Base-by-base conservation (phyloP, 35 echinoderm and acorn worm species). In the Amphiura filiformis region DNA sequence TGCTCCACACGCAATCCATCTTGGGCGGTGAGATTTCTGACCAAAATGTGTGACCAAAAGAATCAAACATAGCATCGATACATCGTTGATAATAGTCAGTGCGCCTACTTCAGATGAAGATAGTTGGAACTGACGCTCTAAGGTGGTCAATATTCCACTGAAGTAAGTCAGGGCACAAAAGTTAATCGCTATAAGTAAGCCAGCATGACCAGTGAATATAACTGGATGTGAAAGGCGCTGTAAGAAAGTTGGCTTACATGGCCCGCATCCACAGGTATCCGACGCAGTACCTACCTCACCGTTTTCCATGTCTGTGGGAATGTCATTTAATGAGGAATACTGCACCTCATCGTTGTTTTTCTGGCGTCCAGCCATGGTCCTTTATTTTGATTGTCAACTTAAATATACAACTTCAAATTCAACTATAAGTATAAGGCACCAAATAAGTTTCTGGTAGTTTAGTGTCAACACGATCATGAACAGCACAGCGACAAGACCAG, bases 71-170 rank as follows among this genome's bases (percentile, higher is more conserved):
- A 84, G 32, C 33, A 38, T 36, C 32, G 52, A 32, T 26, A 91
- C 57, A n/a, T 91, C 89, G 31, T 84, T 39, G 22, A 70, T 70
- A 3, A 91, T 81, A 23, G 81, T 84, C 39, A 91, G 12, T 13
- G 82, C 31, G 20, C 89, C 89, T 20, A 81, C 84, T 57, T 91
- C 81, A 18, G 81, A 52, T 38, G 81, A 84, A 65, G 57, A 64
- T 32, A 91, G 32, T 78, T 79, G 89, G 28, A 91, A 91, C 38
- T 91, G 65, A 13, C 82, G 81, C 44, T 91, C 89, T 26, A 91
- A 77, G 20, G 89, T 91, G 26, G 81, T 91, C 1, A 91, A 35
- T 7, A 91, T 49, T 17, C 37, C 89, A 0, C 82, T 75, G 7
- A 84, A 36, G 30, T 91, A 91, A 1, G 82, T 49, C 36, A 12